Base-by-base conservation (phyloP, 2,797 vertebrate species). In the Cichlasoma orientale region DNA sequence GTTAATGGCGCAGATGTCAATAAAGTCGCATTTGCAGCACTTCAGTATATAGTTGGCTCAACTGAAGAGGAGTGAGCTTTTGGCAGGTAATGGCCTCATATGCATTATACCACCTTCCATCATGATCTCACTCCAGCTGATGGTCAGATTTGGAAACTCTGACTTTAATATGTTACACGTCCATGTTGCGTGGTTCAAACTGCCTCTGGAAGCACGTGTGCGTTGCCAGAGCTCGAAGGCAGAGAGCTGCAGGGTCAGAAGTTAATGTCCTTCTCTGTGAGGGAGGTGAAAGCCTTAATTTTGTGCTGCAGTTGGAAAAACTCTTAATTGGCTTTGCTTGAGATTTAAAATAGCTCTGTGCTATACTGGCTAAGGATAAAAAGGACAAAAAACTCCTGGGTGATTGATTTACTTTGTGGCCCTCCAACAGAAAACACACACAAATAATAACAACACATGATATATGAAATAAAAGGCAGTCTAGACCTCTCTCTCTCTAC, bases 131-230 rank as follows among this genome's bases (percentile, higher is more conserved):
- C 41, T 47, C 16, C 16, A 50, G 41, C 63, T 66, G 23, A 44
- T 16, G 7, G 6, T 50, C 18, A 19, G 7, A 50, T 6, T 50
- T 50, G 18, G 47, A 19, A 66, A 29, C 61, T 47, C 23, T 18
- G 27, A 0, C 16, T 13, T 29, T 29, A 68, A 11, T 6, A 4
- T 47, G 61, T 13, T 68, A 0, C 12, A 0, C 61, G 19, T 68
- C 61, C 27, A 29, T 68, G 41, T 68, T 29, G 27, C 25, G 27
- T 0, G 2, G 9, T 18, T 66, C 38, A 47, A 19, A 19, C 61
- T 8, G 61, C 61, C 25, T 66, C 18, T 27, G 38, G 11, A 66
- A 66, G 59, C 38, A 18, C 7, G 10, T 41, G 59, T 1, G 36
- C 25, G 21, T 9, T 41, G 4, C 36, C 1, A 63, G 38, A 18